A percentile compares a stretch with the other conserved stretches of the same genome.
These are phyloP conservation scores for Hapalemur alaotrensis DNA, from an alignment of 2,797 vertebrate species.

Conservation along the genomic window DNA sequence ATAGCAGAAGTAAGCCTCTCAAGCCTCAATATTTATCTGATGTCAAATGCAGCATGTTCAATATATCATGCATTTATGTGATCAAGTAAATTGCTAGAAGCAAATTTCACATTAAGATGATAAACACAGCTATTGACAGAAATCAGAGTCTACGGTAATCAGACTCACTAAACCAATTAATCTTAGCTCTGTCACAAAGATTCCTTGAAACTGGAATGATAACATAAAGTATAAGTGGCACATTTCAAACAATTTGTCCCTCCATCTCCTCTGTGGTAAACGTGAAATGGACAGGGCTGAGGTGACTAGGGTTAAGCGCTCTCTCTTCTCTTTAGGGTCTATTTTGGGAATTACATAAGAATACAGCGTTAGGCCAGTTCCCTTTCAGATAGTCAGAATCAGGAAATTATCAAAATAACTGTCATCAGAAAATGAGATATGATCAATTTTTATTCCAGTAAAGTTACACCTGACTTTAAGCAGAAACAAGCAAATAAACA, in stretches of 20 bases:
- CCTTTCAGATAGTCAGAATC: conserved; percentile 42
- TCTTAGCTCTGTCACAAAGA: conserved; percentile 57
- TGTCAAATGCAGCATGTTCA: conserved; percentile 58
- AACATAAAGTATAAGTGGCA: conserved; percentile 29
- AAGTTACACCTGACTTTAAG: conserved; percentile 56
- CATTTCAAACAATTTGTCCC: conserved; percentile 24
- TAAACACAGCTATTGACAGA: conserved; percentile 55
- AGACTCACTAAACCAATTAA: conserved; percentile 70
- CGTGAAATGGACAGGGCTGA: not conserved
- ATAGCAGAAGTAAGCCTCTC: conserved; percentile 1
- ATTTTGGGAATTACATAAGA: conserved; percentile 57
- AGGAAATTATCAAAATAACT: conserved; percentile 69
- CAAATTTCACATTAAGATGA: conserved; percentile 71
- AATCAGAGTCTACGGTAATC: conserved; percentile 63
- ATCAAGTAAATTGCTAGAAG: conserved; percentile 66
- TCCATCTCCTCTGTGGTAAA: not conserved
- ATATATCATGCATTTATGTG: conserved; percentile 17
- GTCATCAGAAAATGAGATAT: conserved; percentile 58
- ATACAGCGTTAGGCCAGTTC: conserved; percentile 53
- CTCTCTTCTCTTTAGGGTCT: conserved; percentile 46
- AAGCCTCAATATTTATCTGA: conserved; percentile 61
- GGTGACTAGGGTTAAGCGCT: conserved; percentile 64
- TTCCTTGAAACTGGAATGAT: conserved; percentile 55
- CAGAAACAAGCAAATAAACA: conserved; percentile 59
- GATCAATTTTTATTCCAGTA: conserved; percentile 57